These are phyloP conservation scores for Podarcis raffonei DNA, from an alignment of 2,113 vertebrate species.

Conservation along the genomic window DNA sequence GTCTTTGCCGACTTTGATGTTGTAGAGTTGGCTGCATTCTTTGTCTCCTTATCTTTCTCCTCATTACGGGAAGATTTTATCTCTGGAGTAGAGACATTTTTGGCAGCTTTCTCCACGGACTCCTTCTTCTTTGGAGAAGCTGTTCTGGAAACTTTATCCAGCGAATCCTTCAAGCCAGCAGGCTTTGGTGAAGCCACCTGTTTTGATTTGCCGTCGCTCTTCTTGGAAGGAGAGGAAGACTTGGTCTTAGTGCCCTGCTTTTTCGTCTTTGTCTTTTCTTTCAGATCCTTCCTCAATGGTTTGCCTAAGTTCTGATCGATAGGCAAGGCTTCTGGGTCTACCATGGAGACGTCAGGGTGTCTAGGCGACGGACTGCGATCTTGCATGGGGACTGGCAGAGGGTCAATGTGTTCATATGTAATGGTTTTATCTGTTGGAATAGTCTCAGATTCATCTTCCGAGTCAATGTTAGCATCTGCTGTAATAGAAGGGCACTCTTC, in stretches of 20 bases:
- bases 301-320: slow-evolving; percentile 86
- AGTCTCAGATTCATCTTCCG: slow-evolving; percentile 96
- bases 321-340: slow-evolving; percentile 91
- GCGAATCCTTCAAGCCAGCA: slow-evolving; percentile 82
- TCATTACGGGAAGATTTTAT: slow-evolving; percentile 79
- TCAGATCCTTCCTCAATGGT: slow-evolving; percentile 88
- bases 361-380: slow-evolving; percentile 90
- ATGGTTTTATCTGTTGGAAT: slow-evolving; percentile 95
- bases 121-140: slow-evolving; percentile 91
- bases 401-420: slow-evolving; percentile 90
- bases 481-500: slow-evolving; percentile 97
- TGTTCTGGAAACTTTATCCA: slow-evolving; percentile 82
- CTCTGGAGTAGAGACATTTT: slow-evolving; percentile 74
- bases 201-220: slow-evolving; percentile 82
- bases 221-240: slow-evolving; percentile 88
- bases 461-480: slow-evolving; percentile 96
- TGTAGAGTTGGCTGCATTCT: slow-evolving; percentile 93
- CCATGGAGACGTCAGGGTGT: slow-evolving; percentile 93
- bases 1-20: slow-evolving; percentile 89
- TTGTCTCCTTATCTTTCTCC: slow-evolving; percentile 91
- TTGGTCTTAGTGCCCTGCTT: slow-evolving; percentile 88
- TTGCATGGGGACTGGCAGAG: slow-evolving; percentile 84
- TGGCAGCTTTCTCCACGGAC: slow-evolving; percentile 77
- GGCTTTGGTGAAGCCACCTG: slow-evolving; percentile 82
- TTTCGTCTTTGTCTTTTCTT: slow-evolving; percentile 91